Evolutionary conservation across 2,113 vertebrate genomes (phyloP), one percentile per base, ranked within the genome.

Genomic region (Mystacornis crossleyi): DNA sequence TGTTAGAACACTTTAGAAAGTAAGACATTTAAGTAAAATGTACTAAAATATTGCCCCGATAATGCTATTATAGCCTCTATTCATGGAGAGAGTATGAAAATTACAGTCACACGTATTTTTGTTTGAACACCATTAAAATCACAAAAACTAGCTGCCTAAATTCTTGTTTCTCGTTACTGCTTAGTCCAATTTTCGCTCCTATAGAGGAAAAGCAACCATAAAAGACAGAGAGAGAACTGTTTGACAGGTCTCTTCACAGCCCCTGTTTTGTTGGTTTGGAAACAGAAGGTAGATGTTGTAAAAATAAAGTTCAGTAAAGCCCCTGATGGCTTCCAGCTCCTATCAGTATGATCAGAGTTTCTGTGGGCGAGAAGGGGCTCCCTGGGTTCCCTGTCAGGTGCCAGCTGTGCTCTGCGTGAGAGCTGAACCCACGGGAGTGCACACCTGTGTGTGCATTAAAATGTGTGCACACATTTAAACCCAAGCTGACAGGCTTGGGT

Each of bases 341-440:
- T 62, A 11, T 3, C 62, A 3, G 28, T 28, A 5, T 0, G 29
- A 66, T 67, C 45, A 26, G 69, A 33, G 51, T 34, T 74, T 21
- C 43, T 19, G n/a, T 2, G n/a, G 40, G 42, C 13, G 50, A 18
- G 71, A n/a, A 48, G 58, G 47, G 8, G 18, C 51, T 89, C 45
- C 50, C 34, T 6, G 38, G 25, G 38, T 2, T 85, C 40, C 40
- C 34, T 7, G 55, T 7, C 53, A 4, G 29, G 18, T 17, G 25
- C 51, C 64, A 78, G 11, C 33, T 62, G 72, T 12, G 65, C 71
- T 31, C 61, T 8, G 4, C 18, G 31, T 5, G 33, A 18, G 36
- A 50, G 58, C 55, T 26, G 71, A 50, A 9, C 40, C 33, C 8
- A 4, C 3, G 38, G 47, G 21, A 79, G 55, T 0, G 1, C 57